Evolutionary conservation across 64 coral and sea anemone genomes (phyloP).

Genomic region (Anthopleura sola): DNA sequence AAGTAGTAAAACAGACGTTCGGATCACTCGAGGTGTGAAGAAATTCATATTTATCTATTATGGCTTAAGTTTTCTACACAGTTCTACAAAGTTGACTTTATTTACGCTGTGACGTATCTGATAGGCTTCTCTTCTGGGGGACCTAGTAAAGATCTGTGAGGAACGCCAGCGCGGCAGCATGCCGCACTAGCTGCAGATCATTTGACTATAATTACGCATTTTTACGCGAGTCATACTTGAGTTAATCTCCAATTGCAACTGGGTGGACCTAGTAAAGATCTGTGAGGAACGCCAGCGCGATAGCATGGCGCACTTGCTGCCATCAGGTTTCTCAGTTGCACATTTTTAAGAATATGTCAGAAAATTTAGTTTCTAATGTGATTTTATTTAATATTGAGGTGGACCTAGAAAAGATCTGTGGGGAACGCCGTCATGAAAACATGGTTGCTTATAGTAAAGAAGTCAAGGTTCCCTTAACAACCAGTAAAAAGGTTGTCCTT

Average conservation of each 20-base stretch:
- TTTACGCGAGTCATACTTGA: not conserved
- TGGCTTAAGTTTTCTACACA: not conserved
- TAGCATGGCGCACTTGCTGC: no score
- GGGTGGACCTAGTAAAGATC: conserved; percentile 9
- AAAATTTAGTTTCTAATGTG: not conserved
- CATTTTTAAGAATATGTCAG: no score
- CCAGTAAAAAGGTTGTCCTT: conserved; percentile 55
- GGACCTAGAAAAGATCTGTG: conserved; percentile 26
- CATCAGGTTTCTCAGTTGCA: not conserved
- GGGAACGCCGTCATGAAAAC: conserved; percentile 60
- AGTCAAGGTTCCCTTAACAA: conserved; percentile 49
- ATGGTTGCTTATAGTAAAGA: conserved; percentile 69
- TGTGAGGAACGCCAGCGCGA: conserved; percentile 29
- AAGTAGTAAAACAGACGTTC: not conserved
- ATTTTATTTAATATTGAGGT: conserved; percentile 6
- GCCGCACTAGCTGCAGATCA: not conserved
- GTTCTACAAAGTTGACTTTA: no score
- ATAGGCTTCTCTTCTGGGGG: not conserved
- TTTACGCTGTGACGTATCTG: no score
- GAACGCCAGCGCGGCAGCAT: conserved; percentile 7
- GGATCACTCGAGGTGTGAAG: not conserved
- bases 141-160: conserved; percentile 14
- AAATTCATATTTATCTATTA: not conserved
- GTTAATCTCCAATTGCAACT: not conserved
- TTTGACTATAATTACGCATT: not conserved